Evolutionary conservation across 2,113 vertebrate genomes (phyloP).

Genomic region (Bombycilla garrulus): DNA sequence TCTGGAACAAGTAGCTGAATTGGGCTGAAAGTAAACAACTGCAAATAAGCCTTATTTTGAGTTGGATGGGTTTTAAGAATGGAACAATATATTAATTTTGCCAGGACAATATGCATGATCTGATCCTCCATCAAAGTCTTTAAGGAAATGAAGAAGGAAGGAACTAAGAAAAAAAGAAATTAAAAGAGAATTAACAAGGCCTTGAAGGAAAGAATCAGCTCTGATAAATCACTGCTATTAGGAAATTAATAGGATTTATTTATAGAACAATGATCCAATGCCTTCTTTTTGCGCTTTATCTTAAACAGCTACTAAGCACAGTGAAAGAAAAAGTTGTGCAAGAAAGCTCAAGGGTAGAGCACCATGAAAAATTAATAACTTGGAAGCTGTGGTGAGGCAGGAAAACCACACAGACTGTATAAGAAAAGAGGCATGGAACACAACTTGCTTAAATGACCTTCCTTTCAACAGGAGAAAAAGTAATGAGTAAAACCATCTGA

Average conservation of each 20-base stretch:
- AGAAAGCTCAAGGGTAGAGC: not conserved
- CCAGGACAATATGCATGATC: not conserved
- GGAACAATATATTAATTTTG: not conserved
- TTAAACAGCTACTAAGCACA: not conserved
- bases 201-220: not conserved
- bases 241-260: not conserved
- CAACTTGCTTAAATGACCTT: not conserved
- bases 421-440: not conserved
- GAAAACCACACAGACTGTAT: not conserved
- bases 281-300: not conserved
- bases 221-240: not conserved
- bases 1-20: not conserved
- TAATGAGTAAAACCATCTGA: not conserved
- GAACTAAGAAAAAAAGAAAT: not conserved
- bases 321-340: not conserved
- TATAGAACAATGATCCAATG: not conserved
- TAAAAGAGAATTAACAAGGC: not conserved
- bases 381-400: not conserved
- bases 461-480: not conserved
- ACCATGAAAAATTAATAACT: not conserved
- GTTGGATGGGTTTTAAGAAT: not conserved
- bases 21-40: not conserved
- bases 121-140: not conserved
- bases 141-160: not conserved
- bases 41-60: not conserved